phyloP scores from a whole-genome alignment of 1,140 invertebrate genomes.

The Drosophila setifemur region DNA sequence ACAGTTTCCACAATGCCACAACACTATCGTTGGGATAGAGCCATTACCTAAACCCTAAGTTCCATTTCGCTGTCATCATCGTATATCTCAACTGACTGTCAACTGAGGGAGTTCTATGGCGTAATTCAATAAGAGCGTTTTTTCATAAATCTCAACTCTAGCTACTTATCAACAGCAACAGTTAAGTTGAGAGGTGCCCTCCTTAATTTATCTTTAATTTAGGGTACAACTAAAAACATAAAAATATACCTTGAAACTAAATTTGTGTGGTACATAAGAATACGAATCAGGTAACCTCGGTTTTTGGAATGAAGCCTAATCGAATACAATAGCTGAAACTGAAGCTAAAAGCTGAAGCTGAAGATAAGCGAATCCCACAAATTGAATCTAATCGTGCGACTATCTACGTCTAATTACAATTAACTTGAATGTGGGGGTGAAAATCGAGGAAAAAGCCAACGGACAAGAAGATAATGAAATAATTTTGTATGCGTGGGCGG shows the following conservation, averaged over 20 bases:
- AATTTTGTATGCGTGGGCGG: conserved; percentile 42
- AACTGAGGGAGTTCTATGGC: conserved; percentile 59
- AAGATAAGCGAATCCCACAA: conserved; percentile 38
- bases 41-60: conserved; percentile 17
- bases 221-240: conserved; percentile 72
- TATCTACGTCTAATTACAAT: conserved; percentile 80
- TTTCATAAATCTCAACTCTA: conserved; percentile 67
- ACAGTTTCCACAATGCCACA: conserved; percentile 2
- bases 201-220: conserved; percentile 71
- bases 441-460: conserved; percentile 44
- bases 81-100: conserved; percentile 77
- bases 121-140: conserved; percentile 72
- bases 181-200: conserved; percentile 7
- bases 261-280: conserved; percentile 22
- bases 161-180: conserved; percentile 6
- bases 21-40: conserved; percentile 31
- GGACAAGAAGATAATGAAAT: conserved; percentile 77
- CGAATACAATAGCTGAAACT: conserved; percentile 4
- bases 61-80: conserved; percentile 33
- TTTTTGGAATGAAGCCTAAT: conserved; percentile 3
- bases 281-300: conserved; percentile 25
- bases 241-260: conserved; percentile 55
- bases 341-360: conserved; percentile 1
- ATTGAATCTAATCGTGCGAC: conserved; percentile 77
- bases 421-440: conserved; percentile 35